Evolutionary conservation across 2,113 vertebrate species (phyloP).

Genomic region (Syngnathoides biaculeatus): DNA sequence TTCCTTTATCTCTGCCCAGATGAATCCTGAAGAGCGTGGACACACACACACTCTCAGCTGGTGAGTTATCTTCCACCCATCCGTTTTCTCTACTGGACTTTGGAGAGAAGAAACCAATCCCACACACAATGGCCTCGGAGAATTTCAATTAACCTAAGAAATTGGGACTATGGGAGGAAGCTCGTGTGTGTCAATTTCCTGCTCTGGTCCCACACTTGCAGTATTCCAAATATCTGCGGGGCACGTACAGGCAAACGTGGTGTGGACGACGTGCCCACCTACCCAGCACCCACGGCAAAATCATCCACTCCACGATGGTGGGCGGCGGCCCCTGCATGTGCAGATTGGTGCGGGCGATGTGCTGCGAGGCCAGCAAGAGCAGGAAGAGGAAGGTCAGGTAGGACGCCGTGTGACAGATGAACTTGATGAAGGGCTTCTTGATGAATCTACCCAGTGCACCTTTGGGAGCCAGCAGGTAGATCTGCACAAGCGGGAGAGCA

Average conservation of each 20-base stretch:
- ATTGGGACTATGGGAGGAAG: no score
- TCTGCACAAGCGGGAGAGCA: slow-evolving; percentile 24
- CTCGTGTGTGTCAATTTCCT: background rate
- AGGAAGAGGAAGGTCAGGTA: slow-evolving; percentile 98
- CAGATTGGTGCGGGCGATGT: slow-evolving; percentile 93
- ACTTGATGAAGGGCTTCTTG: slow-evolving; percentile 98
- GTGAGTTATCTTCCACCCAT: slow-evolving; percentile 4
- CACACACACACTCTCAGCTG: slow-evolving; percentile 51
- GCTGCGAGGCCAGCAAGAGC: slow-evolving; percentile 91
- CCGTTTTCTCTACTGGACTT: no score
- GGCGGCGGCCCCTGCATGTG: slow-evolving; percentile 94
- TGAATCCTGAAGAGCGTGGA: slow-evolving; percentile 79
- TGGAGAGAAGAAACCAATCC: slow-evolving; percentile 47
- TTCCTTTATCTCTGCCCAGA: slow-evolving; percentile 98
- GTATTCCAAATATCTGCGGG: background rate
- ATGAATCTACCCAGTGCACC: slow-evolving; percentile 92
- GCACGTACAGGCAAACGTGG: background rate
- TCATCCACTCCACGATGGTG: slow-evolving; percentile 97
- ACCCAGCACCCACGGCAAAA: slow-evolving; percentile 95
- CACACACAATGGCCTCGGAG: slow-evolving; percentile 10
- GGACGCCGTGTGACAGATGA: slow-evolving; percentile 96
- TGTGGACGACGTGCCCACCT: background rate
- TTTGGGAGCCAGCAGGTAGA: slow-evolving; percentile 90
- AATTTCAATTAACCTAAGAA: background rate
- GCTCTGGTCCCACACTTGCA: background rate